Evolutionary conservation across 2,797 vertebrate genomes (phyloP).

Genomic region (Artibeus jamaicensis): DNA sequence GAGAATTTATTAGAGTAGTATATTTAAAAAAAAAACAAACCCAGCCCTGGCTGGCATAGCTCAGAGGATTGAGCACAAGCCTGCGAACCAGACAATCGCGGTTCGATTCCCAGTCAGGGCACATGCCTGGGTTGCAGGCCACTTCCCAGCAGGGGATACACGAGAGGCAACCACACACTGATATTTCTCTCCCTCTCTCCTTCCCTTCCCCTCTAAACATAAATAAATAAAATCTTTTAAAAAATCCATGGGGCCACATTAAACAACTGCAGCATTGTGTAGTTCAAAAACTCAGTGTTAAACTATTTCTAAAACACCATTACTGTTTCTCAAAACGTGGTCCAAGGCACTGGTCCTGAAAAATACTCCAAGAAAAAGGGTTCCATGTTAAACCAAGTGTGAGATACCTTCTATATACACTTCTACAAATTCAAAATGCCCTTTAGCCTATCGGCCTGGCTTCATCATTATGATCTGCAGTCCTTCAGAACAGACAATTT

Average conservation of each 20-base stretch:
- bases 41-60: too few species aligned
- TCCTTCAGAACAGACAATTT: neutral
- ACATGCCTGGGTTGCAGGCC: too few species aligned
- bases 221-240: too few species aligned
- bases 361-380: neutral
- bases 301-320: neutral
- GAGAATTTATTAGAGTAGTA: too few species aligned
- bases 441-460: neutral
- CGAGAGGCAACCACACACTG: too few species aligned
- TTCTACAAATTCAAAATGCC: neutral
- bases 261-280: neutral
- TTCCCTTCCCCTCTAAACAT: too few species aligned
- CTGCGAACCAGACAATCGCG: too few species aligned
- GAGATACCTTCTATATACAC: neutral
- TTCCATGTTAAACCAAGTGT: neutral
- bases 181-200: too few species aligned
- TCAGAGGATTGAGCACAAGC: too few species aligned
- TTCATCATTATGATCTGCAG: neutral
- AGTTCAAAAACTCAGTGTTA: neutral
- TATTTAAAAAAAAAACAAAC: too few species aligned
- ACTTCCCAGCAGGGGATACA: too few species aligned
- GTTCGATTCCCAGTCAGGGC: too few species aligned
- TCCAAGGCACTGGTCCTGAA: neutral
- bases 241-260: neutral
- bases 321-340: neutral